phyloP scores from a whole-genome alignment of 2,797 vertebrate species.

The Lycodopsis pacificus region DNA sequence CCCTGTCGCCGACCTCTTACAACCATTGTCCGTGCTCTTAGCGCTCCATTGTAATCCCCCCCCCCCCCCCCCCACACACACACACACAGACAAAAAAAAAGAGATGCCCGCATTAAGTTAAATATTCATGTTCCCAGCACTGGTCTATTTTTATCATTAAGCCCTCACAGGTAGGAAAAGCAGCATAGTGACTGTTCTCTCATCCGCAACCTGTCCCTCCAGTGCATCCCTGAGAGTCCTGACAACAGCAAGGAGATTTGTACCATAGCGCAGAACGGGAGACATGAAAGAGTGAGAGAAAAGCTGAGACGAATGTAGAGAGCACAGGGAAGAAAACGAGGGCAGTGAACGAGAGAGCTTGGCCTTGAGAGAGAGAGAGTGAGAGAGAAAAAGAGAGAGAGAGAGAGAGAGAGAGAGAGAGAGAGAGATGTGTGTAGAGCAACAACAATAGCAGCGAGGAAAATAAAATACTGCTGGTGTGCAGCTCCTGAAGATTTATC shows the following conservation, averaged over 20 bases:
- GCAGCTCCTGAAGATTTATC: slow-evolving; percentile 21
- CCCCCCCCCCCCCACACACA: not conserved
- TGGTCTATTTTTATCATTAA: slow-evolving; percentile 81
- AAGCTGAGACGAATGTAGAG: slow-evolving; percentile 24
- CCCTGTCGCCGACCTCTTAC: slow-evolving; percentile 14
- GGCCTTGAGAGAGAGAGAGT: slow-evolving; percentile 12
- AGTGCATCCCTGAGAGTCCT: slow-evolving; percentile 53
- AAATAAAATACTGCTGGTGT: not conserved
- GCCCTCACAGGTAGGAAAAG: slow-evolving; percentile 75
- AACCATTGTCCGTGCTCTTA: slow-evolving; percentile 42
- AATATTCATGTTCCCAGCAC: slow-evolving; percentile 81
- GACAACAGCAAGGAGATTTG: slow-evolving; percentile 49
- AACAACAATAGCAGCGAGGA: slow-evolving; percentile 18
- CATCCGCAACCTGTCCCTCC: slow-evolving; percentile 69
- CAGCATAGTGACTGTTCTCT: slow-evolving; percentile 72
- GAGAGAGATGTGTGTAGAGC: slow-evolving; percentile 9
- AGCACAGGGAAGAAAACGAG: slow-evolving; percentile 29
- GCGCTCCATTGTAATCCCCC: slow-evolving; percentile 50
- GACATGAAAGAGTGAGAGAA: slow-evolving; percentile 39
- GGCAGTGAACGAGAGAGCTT: slow-evolving; percentile 23
- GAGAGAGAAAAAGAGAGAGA: not conserved
- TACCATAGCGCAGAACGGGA: slow-evolving; percentile 40
- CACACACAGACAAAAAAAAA: slow-evolving; percentile 18
- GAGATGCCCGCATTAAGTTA: slow-evolving; percentile 82
- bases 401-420: not conserved